Evolutionary conservation across 2,113 vertebrate genomes (phyloP), one percentile per base, ranked within the genome.

Genomic region (Speoplatyrhinus poulsoni): DNA sequence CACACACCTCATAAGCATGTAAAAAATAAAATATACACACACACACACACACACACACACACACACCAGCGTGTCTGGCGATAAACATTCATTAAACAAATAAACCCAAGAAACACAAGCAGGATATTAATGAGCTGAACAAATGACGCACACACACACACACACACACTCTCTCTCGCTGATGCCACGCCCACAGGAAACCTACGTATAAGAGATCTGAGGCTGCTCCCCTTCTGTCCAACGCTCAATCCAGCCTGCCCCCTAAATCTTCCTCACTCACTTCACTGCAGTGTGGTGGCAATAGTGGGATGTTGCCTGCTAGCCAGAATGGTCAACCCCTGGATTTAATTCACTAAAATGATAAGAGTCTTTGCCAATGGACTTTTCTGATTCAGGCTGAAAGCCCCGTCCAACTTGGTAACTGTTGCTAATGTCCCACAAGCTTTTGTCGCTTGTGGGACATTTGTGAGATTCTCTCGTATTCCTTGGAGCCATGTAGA

Each of bases 201-300:
- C 36, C 36, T 41, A 41, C 36, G 36, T 41, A 41, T 41, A 52
- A 33, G 69, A 85, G 91, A 86, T 92, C 90, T 92, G 89, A 87
- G 92, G 92, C 93, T 94, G 92, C 93, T 93, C 91, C 93, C 93
- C 91, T 52, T 12, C 67, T 67, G 62, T 65, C 48, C 56, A 75
- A 76, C 65, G 72, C 16, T 19, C 60, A 72, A 72, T 69, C 60
- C n/a, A 53, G 1, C 48, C 12, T 66, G 70, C 60, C 16, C 60
- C 56, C 59, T 54, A 63, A 77, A 72, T 69, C 26, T 62, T 62
- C 64, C 70, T 55, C 55, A 60, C 26, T 26, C 26, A 26, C 7
- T 41, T 41, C 72, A 79, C 79, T 63, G 73, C 74, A 70, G 71
- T 76, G 60, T 17, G 57, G 79, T 79, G 72, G 69, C 12, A 15